These are phyloP conservation scores for Brachirus orientalis DNA, from an alignment of 2,113 vertebrate genomes.

Conservation along the genomic window DNA sequence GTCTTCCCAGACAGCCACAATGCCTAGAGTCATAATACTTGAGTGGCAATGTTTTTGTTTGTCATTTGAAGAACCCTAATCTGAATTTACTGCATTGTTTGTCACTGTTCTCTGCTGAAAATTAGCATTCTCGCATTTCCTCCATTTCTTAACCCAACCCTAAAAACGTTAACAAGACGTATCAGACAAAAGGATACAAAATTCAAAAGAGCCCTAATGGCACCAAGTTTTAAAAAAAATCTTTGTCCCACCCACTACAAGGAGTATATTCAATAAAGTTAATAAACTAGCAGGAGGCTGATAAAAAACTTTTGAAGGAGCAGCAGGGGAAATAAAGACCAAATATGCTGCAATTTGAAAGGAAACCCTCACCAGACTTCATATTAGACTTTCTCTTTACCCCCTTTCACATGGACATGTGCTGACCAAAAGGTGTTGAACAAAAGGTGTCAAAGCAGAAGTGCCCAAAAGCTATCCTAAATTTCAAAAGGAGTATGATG, in stretches of 20 bases:
- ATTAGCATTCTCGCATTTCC: neutral
- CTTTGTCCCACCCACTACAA: constrained; percentile 29
- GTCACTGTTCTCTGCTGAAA: neutral
- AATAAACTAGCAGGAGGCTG: constrained; percentile 72
- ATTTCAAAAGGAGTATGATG: constrained; percentile 9
- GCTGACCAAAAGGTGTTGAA: constrained; percentile 9
- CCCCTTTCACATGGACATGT: constrained; percentile 9
- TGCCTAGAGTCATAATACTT: constrained; percentile 4
- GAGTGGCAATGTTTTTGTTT: neutral
- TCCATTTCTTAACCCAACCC: neutral
- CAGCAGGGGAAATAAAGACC: constrained; percentile 58
- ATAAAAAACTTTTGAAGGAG: constrained; percentile 58
- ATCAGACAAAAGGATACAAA: neutral
- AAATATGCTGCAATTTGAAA: constrained; percentile 61
- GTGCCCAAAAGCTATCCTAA: constrained; percentile 7
- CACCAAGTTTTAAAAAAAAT: constrained; percentile 38
- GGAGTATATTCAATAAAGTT: constrained; percentile 54
- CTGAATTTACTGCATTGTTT: neutral
- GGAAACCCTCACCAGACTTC: constrained; percentile 18
- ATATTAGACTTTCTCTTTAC: constrained; percentile 35
- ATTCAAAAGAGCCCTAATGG: too few species aligned
- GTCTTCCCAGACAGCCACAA: constrained; percentile 34
- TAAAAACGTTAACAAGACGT: neutral
- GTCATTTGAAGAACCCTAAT: neutral
- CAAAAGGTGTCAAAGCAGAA: constrained; percentile 9